These are phyloP conservation scores for Leiothrix lutea DNA, from an alignment of 2,113 vertebrate species.

Conservation along the genomic window DNA sequence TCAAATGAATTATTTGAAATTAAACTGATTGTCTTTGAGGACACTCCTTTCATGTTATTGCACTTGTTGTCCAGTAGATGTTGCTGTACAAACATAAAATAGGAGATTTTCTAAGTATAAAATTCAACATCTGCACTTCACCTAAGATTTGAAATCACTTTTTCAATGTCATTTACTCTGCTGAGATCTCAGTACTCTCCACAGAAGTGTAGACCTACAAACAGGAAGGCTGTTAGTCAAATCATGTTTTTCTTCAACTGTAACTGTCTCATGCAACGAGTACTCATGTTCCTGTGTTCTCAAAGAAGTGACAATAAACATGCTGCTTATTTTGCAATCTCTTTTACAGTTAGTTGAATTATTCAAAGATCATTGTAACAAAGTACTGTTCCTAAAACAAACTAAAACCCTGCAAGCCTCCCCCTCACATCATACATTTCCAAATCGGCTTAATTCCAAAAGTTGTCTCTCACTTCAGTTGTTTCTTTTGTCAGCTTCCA, in stretches of 20 bases:
- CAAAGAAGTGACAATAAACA: neutral
- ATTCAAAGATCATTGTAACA: neutral
- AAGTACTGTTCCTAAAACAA: neutral
- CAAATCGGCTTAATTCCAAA: neutral
- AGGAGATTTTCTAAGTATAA: neutral
- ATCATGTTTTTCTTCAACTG: constrained; percentile 36
- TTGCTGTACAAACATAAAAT: neutral
- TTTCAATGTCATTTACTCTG: neutral
- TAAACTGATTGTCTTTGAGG: neutral
- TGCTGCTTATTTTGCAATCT: neutral
- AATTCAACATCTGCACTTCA: neutral
- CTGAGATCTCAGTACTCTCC: neutral
- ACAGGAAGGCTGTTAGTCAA: constrained; percentile 56
- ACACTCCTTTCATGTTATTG: neutral
- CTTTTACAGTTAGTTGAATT: neutral
- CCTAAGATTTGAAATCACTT: neutral
- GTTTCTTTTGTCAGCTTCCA: neutral
- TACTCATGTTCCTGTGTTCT: neutral
- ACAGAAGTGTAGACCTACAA: neutral
- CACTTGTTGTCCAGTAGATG: constrained; percentile 33
- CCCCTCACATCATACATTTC: neutral
- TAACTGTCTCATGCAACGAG: neutral
- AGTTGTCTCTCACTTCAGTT: neutral
- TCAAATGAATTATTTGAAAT: neutral
- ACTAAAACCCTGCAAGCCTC: neutral